Conservation (phyloP, 2,113 vertebrate genomes). For the Grammomys surdaster region DNA sequence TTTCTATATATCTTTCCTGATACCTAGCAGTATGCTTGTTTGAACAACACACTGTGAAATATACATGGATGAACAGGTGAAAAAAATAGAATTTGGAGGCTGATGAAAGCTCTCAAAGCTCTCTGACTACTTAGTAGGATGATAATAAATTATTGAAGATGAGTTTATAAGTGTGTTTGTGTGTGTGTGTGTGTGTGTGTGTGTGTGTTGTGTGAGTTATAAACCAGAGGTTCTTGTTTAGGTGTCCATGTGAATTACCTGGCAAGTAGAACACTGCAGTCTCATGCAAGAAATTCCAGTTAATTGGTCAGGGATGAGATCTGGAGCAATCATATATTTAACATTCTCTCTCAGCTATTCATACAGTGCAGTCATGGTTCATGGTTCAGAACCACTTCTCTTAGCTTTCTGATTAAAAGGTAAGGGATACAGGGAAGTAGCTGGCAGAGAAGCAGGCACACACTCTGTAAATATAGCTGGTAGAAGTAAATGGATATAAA, state of each 20-base stretch:
- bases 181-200: neutral
- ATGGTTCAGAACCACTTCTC: constrained; percentile 38
- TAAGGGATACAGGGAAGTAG: neutral
- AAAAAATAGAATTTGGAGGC: neutral
- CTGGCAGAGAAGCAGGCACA: neutral
- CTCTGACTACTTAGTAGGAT: neutral
- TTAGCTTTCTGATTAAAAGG: constrained; percentile 54
- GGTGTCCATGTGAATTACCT: neutral
- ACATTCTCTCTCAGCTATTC: neutral
- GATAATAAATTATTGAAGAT: neutral
- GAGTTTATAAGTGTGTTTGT: neutral
- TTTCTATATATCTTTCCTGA: constrained; percentile 2
- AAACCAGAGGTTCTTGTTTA: neutral
- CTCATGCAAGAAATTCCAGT: neutral
- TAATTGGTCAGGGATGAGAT: neutral
- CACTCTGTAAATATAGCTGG: neutral
- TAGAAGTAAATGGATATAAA: neutral
- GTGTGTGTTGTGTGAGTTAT: neutral
- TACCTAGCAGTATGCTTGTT: neutral
- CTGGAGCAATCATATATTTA: neutral
- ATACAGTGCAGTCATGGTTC: neutral
- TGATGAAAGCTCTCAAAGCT: neutral
- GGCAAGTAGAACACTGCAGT: neutral
- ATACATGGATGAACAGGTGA: neutral
- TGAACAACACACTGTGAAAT: neutral